Evolutionary conservation across 92 coral and sea anemone species (phyloP).

Genomic region (Paramuricea clavata): DNA sequence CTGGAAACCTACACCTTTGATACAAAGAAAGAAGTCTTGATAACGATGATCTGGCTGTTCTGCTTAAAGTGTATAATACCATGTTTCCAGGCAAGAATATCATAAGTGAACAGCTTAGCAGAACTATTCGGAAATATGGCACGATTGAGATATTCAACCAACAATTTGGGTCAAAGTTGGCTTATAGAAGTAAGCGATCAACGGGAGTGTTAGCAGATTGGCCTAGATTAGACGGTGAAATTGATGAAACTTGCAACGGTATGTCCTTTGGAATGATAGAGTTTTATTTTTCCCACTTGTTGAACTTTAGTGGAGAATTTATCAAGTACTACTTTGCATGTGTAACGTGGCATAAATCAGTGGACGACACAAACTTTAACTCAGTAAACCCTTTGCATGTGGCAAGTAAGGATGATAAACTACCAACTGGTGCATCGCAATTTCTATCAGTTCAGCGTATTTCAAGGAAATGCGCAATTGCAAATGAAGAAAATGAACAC

Average conservation of each 20-base stretch:
- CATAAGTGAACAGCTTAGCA: neutral
- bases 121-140: neutral
- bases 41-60: conserved; percentile 25
- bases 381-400: conserved; percentile 9
- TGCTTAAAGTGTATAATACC: conserved; percentile 16
- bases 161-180: conserved; percentile 34
- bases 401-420: conserved; percentile 5
- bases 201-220: conserved; percentile 8
- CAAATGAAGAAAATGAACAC: conserved; percentile 23
- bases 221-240: conserved; percentile 23
- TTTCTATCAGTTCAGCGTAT: conserved; percentile 30
- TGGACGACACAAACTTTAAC: conserved; percentile 8
- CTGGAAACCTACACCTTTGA: neutral
- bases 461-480: conserved; percentile 11
- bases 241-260: neutral
- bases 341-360: conserved; percentile 23
- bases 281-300: conserved; percentile 9
- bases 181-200: conserved; percentile 33
- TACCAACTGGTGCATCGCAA: conserved; percentile 1
- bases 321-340: conserved; percentile 30
- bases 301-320: neutral
- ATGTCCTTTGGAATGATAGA: conserved; percentile 21
- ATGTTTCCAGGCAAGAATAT: conserved; percentile 27
- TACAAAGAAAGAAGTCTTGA: conserved; percentile 38
- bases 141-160: conserved; percentile 23